Evolutionary conservation across 2,113 vertebrate species (phyloP).

Genomic region (Chaetodon auriga): DNA sequence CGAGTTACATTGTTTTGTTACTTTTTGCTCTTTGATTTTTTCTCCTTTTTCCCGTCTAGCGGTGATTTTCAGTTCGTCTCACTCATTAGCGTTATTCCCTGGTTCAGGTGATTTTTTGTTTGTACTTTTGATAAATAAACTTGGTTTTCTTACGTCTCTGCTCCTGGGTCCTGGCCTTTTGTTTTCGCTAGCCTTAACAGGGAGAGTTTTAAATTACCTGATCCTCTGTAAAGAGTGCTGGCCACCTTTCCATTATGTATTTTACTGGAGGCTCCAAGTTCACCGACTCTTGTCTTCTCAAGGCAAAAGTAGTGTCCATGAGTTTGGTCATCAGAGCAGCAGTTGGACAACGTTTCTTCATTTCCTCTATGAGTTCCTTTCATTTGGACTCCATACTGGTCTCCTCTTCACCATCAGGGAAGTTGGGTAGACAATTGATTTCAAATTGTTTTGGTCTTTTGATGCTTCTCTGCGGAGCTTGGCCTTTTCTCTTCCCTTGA

Average conservation of each 20-base stretch:
- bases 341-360: background rate
- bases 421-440: background rate
- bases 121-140: no score
- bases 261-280: constrained; percentile 1
- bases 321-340: background rate
- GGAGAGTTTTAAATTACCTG: background rate
- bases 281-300: background rate
- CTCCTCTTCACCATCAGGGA: background rate
- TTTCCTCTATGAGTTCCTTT: no score
- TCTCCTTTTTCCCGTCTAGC: no score
- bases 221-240: constrained; percentile 5
- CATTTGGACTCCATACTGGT: background rate
- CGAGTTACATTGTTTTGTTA: no score
- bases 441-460: background rate
- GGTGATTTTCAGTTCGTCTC: no score
- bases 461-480: background rate
- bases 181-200: no score
- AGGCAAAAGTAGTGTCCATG: constrained; percentile 1
- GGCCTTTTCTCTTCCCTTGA: background rate
- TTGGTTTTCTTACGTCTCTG: no score
- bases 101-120: no score
- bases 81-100: no score
- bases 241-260: background rate
- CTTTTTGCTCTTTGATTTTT: no score
- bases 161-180: no score